phyloP scores from a whole-genome alignment of 2,888 invertebrate genomes.

The Camponotus fellah region DNA sequence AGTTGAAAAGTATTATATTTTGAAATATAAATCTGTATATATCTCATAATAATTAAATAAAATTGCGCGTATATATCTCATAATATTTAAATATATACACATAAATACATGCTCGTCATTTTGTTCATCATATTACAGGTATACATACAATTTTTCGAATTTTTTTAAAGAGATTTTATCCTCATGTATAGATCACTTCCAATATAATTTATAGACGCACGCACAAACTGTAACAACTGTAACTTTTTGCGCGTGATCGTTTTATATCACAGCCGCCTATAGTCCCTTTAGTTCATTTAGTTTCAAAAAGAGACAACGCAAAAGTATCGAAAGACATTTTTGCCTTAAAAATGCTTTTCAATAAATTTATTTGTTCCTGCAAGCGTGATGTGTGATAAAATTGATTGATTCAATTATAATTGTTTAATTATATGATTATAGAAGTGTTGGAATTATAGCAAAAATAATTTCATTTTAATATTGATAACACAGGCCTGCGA shows the following conservation, averaged over 20 bases:
- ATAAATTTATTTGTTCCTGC: neutral
- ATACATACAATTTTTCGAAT: neutral
- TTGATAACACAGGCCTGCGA: neutral
- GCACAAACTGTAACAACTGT: neutral
- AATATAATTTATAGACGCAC: neutral
- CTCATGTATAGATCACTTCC: neutral
- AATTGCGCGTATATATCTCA: neutral
- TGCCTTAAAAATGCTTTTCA: neutral
- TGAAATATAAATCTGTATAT: constrained; percentile 1
- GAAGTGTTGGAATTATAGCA: constrained; percentile 17
- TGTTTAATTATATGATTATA: neutral
- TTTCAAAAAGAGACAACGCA: neutral
- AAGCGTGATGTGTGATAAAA: neutral
- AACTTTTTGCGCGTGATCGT: neutral
- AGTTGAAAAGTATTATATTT: neutral
- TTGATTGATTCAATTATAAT: neutral
- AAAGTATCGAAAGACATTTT: neutral
- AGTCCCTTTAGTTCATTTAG: neutral
- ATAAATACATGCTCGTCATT: neutral
- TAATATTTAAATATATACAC: neutral
- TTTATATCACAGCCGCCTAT: neutral
- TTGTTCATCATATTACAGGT: neutral
- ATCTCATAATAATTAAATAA: neutral
- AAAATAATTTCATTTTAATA: constrained; percentile 32
- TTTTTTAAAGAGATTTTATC: neutral